A percentile compares a stretch with the other conserved stretches of the same genome.
phyloP scores from a whole-genome alignment of 1,140 invertebrate species.

The Bombus difficillimus region DNA sequence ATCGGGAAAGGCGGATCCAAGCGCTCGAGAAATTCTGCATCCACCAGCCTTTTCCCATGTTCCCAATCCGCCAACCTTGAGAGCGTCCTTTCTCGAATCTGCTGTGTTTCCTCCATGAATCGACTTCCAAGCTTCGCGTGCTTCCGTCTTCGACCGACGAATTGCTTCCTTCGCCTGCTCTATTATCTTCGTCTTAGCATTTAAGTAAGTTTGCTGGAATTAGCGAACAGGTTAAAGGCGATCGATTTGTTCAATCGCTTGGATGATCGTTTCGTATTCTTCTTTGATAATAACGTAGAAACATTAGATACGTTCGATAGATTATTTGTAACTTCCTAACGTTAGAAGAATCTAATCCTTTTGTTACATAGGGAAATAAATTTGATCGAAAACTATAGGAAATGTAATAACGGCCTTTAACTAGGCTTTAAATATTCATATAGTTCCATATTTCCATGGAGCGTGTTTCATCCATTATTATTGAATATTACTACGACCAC shows the following conservation, averaged over 20 bases:
- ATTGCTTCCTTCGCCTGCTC: neutral
- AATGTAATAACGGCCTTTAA: neutral
- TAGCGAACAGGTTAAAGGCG: neutral
- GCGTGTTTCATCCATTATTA: too few relatives aligned
- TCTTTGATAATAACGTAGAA: neutral
- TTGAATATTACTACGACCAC: too few relatives aligned
- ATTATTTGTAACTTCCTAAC: neutral
- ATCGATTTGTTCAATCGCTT: neutral
- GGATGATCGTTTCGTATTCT: neutral
- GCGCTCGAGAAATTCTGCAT: neutral
- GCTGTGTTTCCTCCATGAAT: neutral
- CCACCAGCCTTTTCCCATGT: too few relatives aligned
- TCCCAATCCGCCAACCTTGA: neutral
- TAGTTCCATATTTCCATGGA: neutral
- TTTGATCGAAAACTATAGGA: neutral
- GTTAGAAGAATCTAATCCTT: too few relatives aligned
- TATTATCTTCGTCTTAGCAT: neutral
- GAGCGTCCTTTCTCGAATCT: too few relatives aligned
- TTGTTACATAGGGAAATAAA: neutral
- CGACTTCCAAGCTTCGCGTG: neutral
- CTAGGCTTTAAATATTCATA: neutral
- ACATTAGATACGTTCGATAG: rapidly evolving
- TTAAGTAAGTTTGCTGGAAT: neutral
- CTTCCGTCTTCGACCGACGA: neutral
- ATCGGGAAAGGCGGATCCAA: constrained; percentile 2